These are phyloP conservation scores for Cheiracanthium punctorium DNA, from an alignment of 2,888 invertebrate species.

Conservation along the genomic window DNA sequence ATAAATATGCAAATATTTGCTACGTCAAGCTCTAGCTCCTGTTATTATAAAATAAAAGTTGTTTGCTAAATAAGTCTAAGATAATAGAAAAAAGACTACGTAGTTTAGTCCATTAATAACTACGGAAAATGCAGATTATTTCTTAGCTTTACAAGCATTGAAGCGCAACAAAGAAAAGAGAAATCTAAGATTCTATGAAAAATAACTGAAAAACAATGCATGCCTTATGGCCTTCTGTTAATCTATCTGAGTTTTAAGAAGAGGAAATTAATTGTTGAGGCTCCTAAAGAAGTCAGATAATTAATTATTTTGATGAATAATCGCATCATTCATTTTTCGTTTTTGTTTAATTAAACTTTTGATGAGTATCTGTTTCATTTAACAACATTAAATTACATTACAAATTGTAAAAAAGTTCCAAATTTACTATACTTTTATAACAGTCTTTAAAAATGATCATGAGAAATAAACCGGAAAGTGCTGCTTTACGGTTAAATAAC, in stretches of 20 bases:
- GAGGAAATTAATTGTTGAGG: constrained; percentile 56
- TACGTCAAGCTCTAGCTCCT: background rate
- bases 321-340: constrained; percentile 62
- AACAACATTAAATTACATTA: constrained; percentile 44
- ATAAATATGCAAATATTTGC: background rate
- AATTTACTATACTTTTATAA: constrained; percentile 50
- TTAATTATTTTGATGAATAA: constrained; percentile 66
- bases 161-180: background rate
- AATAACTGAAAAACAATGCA: background rate
- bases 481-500: no score
- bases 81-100: background rate
- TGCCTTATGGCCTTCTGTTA: constrained; percentile 27
- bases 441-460: no score
- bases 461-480: no score
- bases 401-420: constrained; percentile 45
- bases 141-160: background rate
- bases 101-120: background rate
- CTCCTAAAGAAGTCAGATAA: constrained; percentile 56
- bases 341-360: constrained; percentile 62
- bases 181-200: background rate
- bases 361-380: constrained; percentile 59
- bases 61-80: background rate
- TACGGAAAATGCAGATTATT: background rate
- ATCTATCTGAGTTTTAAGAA: constrained; percentile 57
- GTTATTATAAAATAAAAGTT: background rate